Percentiles rank a stretch among this genome's conserved stretches.
Evolutionary conservation across 2,113 vertebrate genomes (phyloP).

Genomic region (Takifugu bimaculatus): DNA sequence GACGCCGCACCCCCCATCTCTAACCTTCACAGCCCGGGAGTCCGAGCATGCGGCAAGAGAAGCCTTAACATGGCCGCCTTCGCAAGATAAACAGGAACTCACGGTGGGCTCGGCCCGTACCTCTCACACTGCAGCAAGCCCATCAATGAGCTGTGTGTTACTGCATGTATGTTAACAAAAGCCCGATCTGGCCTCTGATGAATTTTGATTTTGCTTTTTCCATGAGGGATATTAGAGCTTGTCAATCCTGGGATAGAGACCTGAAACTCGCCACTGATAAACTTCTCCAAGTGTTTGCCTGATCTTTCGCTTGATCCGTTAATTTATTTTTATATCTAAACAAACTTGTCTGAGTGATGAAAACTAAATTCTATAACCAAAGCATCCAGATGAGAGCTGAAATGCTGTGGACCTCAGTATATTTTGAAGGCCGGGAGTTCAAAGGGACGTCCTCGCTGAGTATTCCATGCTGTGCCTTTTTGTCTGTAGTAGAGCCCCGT

Average conservation of each 20-base stretch:
- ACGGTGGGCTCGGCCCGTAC: constrained; percentile 52
- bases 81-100: constrained; percentile 68
- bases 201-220: constrained; percentile 65
- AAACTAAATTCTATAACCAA: not conserved
- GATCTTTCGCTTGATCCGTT: no score
- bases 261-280: not conserved
- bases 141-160: constrained; percentile 77
- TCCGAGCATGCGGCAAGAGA: constrained; percentile 13
- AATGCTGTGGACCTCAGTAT: not conserved
- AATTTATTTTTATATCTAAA: not conserved
- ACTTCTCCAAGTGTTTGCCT: not conserved
- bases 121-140: constrained; percentile 73
- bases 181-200: constrained; percentile 72
- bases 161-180: constrained; percentile 53
- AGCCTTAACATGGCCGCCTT: constrained; percentile 63
- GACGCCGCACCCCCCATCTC: constrained; percentile 17
- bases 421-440: constrained; percentile 5
- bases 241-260: not conserved
- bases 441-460: constrained; percentile 35
- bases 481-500: constrained; percentile 48
- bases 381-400: constrained; percentile 13
- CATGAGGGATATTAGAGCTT: constrained; percentile 42
- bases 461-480: constrained; percentile 53
- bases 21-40: constrained; percentile 3
- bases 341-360: not conserved